phyloP scores from a whole-genome alignment of 2,888 invertebrate genomes.

The Micoletzkya japonica region DNA sequence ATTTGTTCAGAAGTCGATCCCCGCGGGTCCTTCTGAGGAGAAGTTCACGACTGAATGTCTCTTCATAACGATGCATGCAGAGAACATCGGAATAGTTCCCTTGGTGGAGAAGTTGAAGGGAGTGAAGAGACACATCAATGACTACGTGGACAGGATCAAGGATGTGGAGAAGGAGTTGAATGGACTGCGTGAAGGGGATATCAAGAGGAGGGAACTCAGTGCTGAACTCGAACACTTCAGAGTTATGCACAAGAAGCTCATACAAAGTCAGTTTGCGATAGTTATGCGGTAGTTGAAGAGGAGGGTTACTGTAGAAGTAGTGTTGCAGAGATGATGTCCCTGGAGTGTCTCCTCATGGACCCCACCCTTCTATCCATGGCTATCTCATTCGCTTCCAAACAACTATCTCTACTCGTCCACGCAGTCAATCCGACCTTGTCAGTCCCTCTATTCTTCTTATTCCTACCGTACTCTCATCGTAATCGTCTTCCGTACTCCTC shows the following conservation, averaged over 20 bases:
- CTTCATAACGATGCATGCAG: conserved; percentile 91
- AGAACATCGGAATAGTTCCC: conserved; percentile 87
- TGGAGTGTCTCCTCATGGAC: conserved; percentile 86
- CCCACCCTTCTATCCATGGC: conserved; percentile 80
- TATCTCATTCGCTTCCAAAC: conserved; percentile 83
- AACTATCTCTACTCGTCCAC: conserved; percentile 76
- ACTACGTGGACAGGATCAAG: conserved; percentile 32
- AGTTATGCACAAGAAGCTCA: neutral
- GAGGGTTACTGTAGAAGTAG: conserved; percentile 64
- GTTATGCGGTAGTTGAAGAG: conserved; percentile 1
- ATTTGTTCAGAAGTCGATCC: conserved; percentile 31
- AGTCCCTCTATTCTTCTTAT: too few relatives aligned
- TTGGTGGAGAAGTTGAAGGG: conserved; percentile 69
- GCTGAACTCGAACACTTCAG: conserved; percentile 6
- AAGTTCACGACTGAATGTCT: conserved; percentile 96
- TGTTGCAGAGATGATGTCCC: conserved; percentile 83
- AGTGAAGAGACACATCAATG: conserved; percentile 38
- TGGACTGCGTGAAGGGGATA: neutral
- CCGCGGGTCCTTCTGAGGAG: conserved; percentile 64
- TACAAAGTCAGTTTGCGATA: neutral
- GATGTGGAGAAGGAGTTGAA: neutral
- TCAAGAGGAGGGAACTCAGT: neutral
- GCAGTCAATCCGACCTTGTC: conserved; percentile 64
- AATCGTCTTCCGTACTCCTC: too few relatives aligned
- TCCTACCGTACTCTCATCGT: too few relatives aligned